Conservation (phyloP, 2,888 invertebrate genomes). For the Spilarctia lutea region DNA sequence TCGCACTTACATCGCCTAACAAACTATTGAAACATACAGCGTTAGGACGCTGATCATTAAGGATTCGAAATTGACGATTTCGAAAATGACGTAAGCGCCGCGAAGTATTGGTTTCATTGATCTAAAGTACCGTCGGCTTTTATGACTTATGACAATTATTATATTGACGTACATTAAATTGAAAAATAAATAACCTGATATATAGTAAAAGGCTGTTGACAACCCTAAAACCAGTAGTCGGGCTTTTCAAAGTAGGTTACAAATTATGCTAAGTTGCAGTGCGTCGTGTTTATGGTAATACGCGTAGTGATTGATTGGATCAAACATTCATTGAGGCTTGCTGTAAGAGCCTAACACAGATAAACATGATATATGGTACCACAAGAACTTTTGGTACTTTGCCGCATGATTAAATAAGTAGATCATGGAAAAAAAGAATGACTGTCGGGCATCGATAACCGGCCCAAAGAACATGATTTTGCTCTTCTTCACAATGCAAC, state of each 20-base stretch:
- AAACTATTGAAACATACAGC: no score
- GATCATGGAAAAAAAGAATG: neutral
- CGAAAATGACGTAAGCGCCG: no score
- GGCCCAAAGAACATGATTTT: no score
- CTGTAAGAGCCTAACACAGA: neutral
- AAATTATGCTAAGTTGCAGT: slow-evolving; percentile 3
- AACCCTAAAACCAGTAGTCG: slow-evolving; percentile 5
- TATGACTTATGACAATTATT: neutral
- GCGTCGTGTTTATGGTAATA: slow-evolving; percentile 12
- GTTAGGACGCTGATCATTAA: no score
- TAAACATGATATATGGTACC: neutral
- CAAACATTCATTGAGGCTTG: neutral
- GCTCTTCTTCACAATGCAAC: neutral
- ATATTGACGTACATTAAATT: neutral
- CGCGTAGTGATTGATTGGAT: slow-evolving; percentile 3
- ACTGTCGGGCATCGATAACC: no score
- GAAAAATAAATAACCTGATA: neutral
- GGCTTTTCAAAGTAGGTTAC: slow-evolving; percentile 7
- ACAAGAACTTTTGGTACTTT: neutral
- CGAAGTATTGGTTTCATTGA: no score
- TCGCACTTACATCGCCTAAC: no score
- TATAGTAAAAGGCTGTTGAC: neutral
- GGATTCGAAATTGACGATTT: no score
- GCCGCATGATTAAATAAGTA: neutral
- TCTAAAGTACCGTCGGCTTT: no score